Percentiles rank a stretch among this genome's conserved stretches.
Conservation (phyloP, 2,888 invertebrate genomes). For the Thumatha senex region DNA sequence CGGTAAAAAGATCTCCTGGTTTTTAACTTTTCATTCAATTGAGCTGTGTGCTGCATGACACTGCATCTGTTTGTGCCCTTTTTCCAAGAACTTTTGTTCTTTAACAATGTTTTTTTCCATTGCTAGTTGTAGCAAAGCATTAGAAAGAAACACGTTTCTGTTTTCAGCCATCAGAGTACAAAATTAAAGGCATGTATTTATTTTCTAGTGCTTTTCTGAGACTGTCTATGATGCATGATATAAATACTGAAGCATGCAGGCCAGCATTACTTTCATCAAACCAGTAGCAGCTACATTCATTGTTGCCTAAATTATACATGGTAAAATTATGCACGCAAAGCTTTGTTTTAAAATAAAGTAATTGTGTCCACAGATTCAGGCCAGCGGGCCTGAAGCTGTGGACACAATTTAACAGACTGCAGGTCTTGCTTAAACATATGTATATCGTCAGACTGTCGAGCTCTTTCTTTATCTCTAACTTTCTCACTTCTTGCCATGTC, state of each 20-base stretch:
- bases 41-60: conserved; percentile 22
- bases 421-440: conserved; percentile 30
- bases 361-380: too few relatives aligned
- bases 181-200: neutral
- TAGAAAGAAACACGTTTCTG: neutral
- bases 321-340: conserved; percentile 30
- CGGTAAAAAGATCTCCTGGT: conserved; percentile 17
- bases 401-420: conserved; percentile 31
- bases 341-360: conserved; percentile 33
- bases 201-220: neutral
- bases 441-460: conserved; percentile 11
- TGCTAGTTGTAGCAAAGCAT: neutral
- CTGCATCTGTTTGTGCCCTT: conserved; percentile 20
- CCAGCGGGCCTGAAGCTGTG: conserved; percentile 23
- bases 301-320: conserved; percentile 21
- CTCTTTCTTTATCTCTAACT: conserved; percentile 3
- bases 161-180: neutral
- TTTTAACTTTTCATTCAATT: conserved; percentile 18
- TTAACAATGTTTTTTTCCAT: conserved; percentile 4
- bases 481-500: too few relatives aligned
- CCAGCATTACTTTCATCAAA: conserved; percentile 19
- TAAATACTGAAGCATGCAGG: conserved; percentile 15
- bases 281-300: conserved; percentile 25
- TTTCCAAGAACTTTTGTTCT: conserved; percentile 10
- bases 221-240: conserved; percentile 11